Evolutionary conservation across 2,113 vertebrate species (phyloP), one percentile per base, ranked within the genome.

Genomic region (Siniperca knerii): DNA sequence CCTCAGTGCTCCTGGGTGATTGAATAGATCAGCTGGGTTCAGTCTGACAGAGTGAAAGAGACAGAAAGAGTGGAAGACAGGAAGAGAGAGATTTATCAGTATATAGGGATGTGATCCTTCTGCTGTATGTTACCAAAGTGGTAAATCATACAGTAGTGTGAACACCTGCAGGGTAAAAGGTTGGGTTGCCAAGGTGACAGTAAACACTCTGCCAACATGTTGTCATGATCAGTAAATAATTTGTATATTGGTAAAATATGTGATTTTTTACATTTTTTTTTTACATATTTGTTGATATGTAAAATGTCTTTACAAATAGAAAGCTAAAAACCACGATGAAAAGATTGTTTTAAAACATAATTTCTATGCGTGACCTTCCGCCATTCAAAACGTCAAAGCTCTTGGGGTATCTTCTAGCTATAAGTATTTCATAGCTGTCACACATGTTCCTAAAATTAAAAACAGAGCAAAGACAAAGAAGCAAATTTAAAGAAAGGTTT

Each of bases 11-110:
- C 85, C 77, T 54, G 87, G 89, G 77, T 91, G 90, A 94, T 91
- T 90, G 86, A 90, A 90, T 90, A 90, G 88, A 93, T 93, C 90
- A 89, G 80, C 62, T 48, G 79, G 78, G 89, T 79, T 86, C 89
- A 82, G 62, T 65, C 62, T 81, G 68, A 89, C 42, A 57, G 84
- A 82, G 79, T 20, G 65, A 88, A 71, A 84, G 75, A 79, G 64
- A 87, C 21, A 66, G 46, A 79, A 50, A 48, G 33, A 73, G 77
- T 73, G 42, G 60, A 64, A 62, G 80, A 77, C 60, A 65, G 57
- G 70, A 68, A 70, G 16, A 87, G 70, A 46, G 25, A 83, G 81
- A 90, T 89, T 79, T 86, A 89, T 88, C 82, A 48, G 73, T 73
- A 60, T 73, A 85, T 52, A 48, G 79, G 68, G 78, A 85, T 79